A percentile compares a stretch with the other conserved stretches of the same genome.
phyloP scores from a whole-genome alignment of 2,113 vertebrate species.

The Podarcis cretensis region DNA sequence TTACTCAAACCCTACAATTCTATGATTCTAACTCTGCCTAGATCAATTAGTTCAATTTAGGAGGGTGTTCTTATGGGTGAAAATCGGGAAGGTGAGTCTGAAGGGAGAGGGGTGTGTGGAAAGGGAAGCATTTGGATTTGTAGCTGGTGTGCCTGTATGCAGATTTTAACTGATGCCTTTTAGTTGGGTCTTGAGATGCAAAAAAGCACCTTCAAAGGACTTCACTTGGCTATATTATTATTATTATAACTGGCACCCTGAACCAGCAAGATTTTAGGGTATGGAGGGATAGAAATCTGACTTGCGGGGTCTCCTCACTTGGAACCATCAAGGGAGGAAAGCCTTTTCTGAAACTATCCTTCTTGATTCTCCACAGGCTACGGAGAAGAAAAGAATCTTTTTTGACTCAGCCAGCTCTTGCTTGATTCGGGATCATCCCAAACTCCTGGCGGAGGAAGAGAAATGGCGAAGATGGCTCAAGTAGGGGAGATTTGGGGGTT shows the following conservation, averaged over 20 bases:
- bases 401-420: background rate
- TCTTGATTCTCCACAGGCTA: constrained; percentile 4
- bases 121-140: background rate
- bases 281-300: background rate
- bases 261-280: background rate
- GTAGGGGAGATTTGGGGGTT: background rate
- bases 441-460: background rate
- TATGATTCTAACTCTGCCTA: no score
- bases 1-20: no score
- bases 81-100: background rate
- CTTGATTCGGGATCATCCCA: background rate
- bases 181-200: background rate
- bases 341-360: background rate
- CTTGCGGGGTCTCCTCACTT: background rate
- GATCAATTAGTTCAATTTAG: no score
- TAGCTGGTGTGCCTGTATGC: background rate
- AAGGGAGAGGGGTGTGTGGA: background rate
- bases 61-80: background rate
- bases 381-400: no score
- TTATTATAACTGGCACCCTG: no score
- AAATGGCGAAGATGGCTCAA: constrained; percentile 5
- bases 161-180: background rate
- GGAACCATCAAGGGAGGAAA: background rate
- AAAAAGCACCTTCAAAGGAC: background rate
- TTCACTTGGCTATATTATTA: no score